phyloP scores from a whole-genome alignment of 2,797 vertebrate genomes.

The Serranus cabrilla region DNA sequence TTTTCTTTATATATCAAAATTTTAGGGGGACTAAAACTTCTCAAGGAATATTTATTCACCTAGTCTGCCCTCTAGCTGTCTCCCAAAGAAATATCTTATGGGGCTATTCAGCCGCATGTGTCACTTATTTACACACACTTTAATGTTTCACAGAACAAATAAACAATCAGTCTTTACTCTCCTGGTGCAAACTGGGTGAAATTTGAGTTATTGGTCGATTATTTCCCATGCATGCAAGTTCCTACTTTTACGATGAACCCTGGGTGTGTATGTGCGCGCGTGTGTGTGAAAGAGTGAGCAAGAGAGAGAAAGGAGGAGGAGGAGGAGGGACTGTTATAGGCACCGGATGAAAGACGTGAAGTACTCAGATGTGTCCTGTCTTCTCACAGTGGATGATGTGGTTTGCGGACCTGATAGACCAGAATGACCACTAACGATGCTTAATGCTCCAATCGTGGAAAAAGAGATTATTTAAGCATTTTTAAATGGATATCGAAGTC shows the following conservation, averaged over 20 bases:
- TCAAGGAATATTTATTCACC: constrained; percentile 55
- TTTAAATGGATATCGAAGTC: neutral
- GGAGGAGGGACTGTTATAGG: constrained; percentile 39
- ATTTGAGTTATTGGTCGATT: neutral
- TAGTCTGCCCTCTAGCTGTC: constrained; percentile 79
- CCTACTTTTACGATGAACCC: neutral
- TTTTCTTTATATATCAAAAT: neutral
- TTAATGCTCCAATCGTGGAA: neutral
- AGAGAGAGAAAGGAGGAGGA: neutral
- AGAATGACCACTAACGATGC: neutral
- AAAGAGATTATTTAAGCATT: neutral
- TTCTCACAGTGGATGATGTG: constrained; percentile 22
- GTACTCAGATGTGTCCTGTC: constrained; percentile 33
- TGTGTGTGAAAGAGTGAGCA: neutral
- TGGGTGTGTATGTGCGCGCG: neutral
- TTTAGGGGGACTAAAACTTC: constrained; percentile 6
- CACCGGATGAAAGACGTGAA: constrained; percentile 34
- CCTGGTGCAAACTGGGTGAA: neutral
- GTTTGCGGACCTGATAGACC: neutral
- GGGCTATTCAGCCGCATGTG: neutral
- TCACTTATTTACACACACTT: neutral
- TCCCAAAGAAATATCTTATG: constrained; percentile 21
- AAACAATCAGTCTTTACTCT: neutral
- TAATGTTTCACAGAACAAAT: neutral
- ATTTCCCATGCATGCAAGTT: neutral